Percentiles rank a stretch among this genome's conserved stretches.
phyloP scores from a whole-genome alignment of 2,113 vertebrate species.

The Xenopus laevis region DNA sequence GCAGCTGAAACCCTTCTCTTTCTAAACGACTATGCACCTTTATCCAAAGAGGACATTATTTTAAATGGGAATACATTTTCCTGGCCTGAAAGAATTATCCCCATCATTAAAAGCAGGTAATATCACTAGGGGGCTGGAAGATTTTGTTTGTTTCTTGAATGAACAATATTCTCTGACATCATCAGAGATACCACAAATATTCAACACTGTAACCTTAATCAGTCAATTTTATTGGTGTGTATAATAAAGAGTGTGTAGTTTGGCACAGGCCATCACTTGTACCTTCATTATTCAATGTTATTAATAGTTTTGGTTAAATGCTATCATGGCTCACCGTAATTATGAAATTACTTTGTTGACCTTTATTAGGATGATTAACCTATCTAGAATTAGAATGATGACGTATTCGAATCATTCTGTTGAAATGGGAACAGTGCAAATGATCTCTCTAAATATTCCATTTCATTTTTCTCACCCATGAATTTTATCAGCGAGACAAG shows the following conservation, averaged over 20 bases:
- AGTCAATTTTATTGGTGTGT: slow-evolving; percentile 61
- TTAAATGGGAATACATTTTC: slow-evolving; percentile 46
- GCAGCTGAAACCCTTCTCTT: slow-evolving; percentile 38
- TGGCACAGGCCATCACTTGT: too few relatives aligned
- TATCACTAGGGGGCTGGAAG: background rate
- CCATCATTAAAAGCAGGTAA: slow-evolving; percentile 13
- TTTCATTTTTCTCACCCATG: too few relatives aligned
- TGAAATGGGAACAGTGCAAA: slow-evolving; percentile 65
- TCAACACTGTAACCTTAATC: slow-evolving; percentile 60
- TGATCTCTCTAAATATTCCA: too few relatives aligned
- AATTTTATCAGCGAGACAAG: slow-evolving; percentile 56
- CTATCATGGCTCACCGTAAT: too few relatives aligned
- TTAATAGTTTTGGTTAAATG: too few relatives aligned
- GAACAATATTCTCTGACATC: background rate
- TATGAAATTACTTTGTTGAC: slow-evolving; percentile 58
- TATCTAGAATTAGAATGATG: slow-evolving; percentile 68
- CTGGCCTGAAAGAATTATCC: slow-evolving; percentile 47
- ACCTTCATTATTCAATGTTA: too few relatives aligned
- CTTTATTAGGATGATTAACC: slow-evolving; percentile 73
- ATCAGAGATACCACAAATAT: slow-evolving; percentile 54
- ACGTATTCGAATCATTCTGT: slow-evolving; percentile 64
- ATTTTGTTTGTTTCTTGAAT: too few relatives aligned
- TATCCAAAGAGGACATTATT: slow-evolving; percentile 44
- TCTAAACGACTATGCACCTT: slow-evolving; percentile 26
- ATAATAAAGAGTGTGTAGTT: slow-evolving; percentile 44